Conservation (phyloP, 1,140 invertebrate genomes). For the Eurosta solidaginis region DNA sequence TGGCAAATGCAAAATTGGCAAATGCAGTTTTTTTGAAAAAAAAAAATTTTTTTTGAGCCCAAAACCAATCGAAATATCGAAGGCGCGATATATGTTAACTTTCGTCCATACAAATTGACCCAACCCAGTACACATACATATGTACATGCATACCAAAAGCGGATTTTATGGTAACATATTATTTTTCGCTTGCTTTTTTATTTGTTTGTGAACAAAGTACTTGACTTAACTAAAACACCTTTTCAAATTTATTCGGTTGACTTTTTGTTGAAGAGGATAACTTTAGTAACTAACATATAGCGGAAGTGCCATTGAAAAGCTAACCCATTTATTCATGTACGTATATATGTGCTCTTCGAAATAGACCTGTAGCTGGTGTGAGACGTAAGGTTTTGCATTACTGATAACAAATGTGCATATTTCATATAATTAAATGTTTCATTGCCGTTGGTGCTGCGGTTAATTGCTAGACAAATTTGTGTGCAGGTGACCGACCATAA, state of each 20-base stretch:
- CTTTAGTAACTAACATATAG: neutral
- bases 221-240: neutral
- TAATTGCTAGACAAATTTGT: constrained; percentile 21
- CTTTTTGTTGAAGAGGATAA: neutral
- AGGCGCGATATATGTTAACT: too few species aligned
- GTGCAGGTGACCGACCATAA: neutral
- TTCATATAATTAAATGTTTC: constrained; percentile 21
- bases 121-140: too few species aligned
- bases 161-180: neutral
- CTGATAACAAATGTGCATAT: constrained; percentile 20
- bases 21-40: neutral
- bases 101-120: too few species aligned
- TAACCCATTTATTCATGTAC: neutral
- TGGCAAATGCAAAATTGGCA: too few species aligned
- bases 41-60: too few species aligned
- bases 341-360: neutral
- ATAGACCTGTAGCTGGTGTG: neutral
- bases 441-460: neutral
- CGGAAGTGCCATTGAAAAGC: neutral
- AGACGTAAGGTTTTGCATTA: neutral
- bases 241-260: neutral
- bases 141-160: neutral
- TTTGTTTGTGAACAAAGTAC: neutral
- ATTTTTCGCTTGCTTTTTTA: neutral
- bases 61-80: too few species aligned